Conservation (phyloP, 2,888 invertebrate species). For the Eristalis pertinax region DNA sequence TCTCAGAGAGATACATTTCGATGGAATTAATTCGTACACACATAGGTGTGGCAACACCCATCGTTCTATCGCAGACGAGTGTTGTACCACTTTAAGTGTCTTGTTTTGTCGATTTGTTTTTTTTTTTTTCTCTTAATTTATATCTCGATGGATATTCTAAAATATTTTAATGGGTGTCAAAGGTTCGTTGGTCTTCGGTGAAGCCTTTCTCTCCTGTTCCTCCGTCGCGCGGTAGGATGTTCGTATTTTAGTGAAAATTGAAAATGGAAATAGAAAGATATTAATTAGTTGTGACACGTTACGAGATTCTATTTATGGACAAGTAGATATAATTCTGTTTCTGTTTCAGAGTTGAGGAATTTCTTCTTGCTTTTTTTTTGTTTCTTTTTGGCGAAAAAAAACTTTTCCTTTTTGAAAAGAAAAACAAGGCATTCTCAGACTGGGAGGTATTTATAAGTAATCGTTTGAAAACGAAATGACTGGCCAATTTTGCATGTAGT, state of each 20-base stretch:
- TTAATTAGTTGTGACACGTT: conserved; percentile 17
- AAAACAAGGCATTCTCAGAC: background rate
- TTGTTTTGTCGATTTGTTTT: background rate
- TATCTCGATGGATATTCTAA: background rate
- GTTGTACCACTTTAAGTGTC: background rate
- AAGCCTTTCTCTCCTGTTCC: background rate
- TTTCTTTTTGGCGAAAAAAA: background rate
- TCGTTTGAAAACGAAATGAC: too few relatives aligned
- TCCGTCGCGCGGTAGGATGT: background rate
- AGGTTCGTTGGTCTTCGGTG: conserved; percentile 35
- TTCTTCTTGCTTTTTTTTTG: background rate
- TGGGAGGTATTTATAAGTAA: background rate
- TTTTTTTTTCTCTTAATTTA: background rate
- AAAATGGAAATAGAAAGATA: conserved; percentile 6
- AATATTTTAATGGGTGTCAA: conserved; percentile 27
- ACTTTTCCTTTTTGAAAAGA: background rate
- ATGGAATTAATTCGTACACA: too few relatives aligned
- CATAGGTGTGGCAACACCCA: conserved; percentile 5
- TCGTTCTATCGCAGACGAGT: background rate
- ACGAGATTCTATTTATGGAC: background rate
- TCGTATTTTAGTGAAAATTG: background rate
- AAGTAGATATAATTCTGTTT: background rate
- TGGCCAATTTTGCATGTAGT: too few relatives aligned
- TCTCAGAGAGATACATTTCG: background rate
- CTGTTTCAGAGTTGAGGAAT: background rate